phyloP scores from a whole-genome alignment of 2,888 invertebrate genomes.

The Agriopis aurantiaria region DNA sequence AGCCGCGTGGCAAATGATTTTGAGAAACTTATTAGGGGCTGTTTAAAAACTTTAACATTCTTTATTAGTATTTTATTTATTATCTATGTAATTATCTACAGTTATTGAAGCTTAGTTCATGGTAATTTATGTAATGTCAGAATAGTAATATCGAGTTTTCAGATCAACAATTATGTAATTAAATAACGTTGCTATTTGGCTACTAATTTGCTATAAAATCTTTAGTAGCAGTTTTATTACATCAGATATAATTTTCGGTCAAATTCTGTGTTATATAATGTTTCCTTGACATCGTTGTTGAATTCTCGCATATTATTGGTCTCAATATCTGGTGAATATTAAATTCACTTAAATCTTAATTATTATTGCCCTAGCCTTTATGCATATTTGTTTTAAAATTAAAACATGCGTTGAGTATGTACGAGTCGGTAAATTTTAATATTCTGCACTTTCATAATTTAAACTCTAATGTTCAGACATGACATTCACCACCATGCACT shows the following conservation, averaged over 20 bases:
- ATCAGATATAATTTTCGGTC: conserved; percentile 32
- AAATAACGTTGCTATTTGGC: conserved; percentile 29
- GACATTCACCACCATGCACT: no score
- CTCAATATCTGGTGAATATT: conserved; percentile 7
- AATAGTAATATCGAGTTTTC: conserved; percentile 24
- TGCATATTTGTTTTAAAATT: neutral
- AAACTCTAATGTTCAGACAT: no score
- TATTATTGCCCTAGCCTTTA: neutral
- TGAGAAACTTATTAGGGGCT: no score
- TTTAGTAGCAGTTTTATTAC: conserved; percentile 37
- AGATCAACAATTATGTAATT: conserved; percentile 29
- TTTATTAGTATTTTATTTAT: neutral
- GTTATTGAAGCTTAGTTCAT: neutral
- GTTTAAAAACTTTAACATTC: neutral
- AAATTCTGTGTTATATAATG: conserved; percentile 39
- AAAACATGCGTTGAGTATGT: neutral
- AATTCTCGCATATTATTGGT: conserved; percentile 38
- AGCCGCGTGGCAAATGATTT: no score
- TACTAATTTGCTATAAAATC: conserved; percentile 28
- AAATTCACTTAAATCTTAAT: conserved; percentile 5
- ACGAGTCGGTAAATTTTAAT: no score
- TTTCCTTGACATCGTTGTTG: conserved; percentile 38
- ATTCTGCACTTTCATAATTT: no score
- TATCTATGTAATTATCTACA: conserved; percentile 1
- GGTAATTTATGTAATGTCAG: conserved; percentile 24